Evolutionary conservation across 2,797 vertebrate genomes (phyloP).

Genomic region (Luscinia megarhynchos): DNA sequence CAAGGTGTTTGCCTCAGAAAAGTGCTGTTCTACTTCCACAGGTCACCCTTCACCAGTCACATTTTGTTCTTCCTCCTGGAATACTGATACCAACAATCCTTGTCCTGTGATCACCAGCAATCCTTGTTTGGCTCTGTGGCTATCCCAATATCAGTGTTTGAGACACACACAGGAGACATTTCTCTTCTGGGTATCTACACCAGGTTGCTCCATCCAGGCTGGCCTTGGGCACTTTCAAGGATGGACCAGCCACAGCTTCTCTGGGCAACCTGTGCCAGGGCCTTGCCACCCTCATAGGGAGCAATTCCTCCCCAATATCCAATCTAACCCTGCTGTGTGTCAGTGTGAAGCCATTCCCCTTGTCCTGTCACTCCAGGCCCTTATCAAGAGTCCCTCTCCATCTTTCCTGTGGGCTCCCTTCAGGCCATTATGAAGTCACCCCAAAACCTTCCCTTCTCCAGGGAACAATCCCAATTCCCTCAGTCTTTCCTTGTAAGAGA

Average conservation of each 20-base stretch:
- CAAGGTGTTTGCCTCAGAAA: background rate
- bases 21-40: background rate
- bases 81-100: background rate
- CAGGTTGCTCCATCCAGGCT: background rate
- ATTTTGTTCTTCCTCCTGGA: background rate
- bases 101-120: background rate
- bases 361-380: too few relatives aligned
- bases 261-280: background rate
- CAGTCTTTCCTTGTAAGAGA: background rate
- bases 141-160: background rate
- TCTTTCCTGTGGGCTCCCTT: background rate
- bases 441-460: background rate
- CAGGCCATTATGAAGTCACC: background rate
- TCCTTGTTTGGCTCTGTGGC: background rate
- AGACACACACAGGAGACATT: background rate
- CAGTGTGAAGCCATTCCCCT: background rate
- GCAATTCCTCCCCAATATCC: fast-evolving
- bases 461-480: background rate
- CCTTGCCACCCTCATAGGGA: background rate
- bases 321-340: background rate
- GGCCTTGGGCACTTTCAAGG: background rate
- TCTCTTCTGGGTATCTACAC: background rate
- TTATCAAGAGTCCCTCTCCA: too few relatives aligned
- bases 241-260: background rate
- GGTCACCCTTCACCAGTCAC: background rate